Percentiles rank a stretch among this genome's conserved stretches.
These are phyloP conservation scores for Rhinoptilus africanus DNA, from an alignment of 2,113 vertebrate species.

Conservation along the genomic window DNA sequence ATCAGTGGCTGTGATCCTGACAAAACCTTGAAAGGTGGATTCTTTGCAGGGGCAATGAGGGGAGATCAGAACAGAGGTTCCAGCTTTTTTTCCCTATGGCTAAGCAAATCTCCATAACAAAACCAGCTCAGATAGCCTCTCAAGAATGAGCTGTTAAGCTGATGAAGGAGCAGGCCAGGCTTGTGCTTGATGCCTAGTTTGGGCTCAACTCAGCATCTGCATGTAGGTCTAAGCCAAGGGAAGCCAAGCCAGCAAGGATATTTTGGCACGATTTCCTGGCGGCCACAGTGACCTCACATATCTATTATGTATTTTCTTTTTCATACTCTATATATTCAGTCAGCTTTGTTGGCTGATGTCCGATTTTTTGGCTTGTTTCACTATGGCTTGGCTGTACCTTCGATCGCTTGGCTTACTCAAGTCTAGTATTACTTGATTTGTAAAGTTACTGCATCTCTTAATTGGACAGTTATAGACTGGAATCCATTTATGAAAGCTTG, in stretches of 20 bases:
- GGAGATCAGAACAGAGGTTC: not conserved
- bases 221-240: not conserved
- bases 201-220: not conserved
- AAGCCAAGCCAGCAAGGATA: not conserved
- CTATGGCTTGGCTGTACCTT: conserved; percentile 23
- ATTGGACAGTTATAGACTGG: not conserved
- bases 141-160: not conserved
- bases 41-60: not conserved
- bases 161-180: not conserved
- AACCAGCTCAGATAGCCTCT: not conserved
- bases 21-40: not conserved
- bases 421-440: not conserved
- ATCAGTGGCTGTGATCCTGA: not conserved
- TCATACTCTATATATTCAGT: conserved; percentile 9
- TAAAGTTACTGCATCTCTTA: conserved; percentile 19
- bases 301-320: conserved; percentile 47
- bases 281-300: not conserved
- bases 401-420: not conserved
- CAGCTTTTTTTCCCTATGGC: not conserved
- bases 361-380: conserved; percentile 7
- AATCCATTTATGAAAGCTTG: not conserved
- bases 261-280: conserved; percentile 27
- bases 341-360: not conserved
- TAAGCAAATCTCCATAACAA: not conserved
- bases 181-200: not conserved